Base-by-base conservation (phyloP, 2,797 vertebrate species). In the Gorsachius magnificus region DNA sequence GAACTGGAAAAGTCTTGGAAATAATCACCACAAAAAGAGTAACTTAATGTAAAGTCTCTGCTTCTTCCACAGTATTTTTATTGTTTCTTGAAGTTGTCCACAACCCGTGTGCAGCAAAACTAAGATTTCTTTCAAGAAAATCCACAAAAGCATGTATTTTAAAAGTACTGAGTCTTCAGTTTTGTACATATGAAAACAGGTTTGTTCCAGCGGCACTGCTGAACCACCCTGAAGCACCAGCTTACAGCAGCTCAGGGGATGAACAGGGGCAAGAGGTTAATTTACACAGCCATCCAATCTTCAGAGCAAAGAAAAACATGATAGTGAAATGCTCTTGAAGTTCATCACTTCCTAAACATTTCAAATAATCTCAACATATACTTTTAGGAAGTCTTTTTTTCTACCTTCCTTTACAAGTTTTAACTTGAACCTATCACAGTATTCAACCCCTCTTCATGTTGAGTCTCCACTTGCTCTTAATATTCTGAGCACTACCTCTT, bases 101-200 rank as follows among this genome's bases (percentile, higher is more conserved):
- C 1, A 19, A 38, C 6, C 6, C 5, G 36, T 75, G 20, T 83
- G 20, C 50, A 92, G 25, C 11, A 75, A 70, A 87, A 64, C 5
- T 56, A 48, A 61, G 50, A 78, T 56, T 92, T 64, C 8, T 46
- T 60, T 45, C 29, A 83, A 48, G 35, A 68, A 86, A 76, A 83
- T 51, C 5, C 13, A 68, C 16, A 50, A n/a, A 84, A 41, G 11
- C 3, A 26, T 1, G 1, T 26, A 24, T 11, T 64, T 80, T 21
- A 3, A 22, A 65, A 71, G 15, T 16, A 51, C 1, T 45, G 21
- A 74, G 24, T 57, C 70, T 36, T 78, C 25, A 50, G 31, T n/a
- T 81, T 31, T 0, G 0, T 38, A n/a, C 19, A 19, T 6, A 58
- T 0, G 0, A 71, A 60, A 74, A 60, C 11, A 88, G 13, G 21